phyloP scores from a whole-genome alignment of 2,113 vertebrate genomes.

The Prunella fulvescens region DNA sequence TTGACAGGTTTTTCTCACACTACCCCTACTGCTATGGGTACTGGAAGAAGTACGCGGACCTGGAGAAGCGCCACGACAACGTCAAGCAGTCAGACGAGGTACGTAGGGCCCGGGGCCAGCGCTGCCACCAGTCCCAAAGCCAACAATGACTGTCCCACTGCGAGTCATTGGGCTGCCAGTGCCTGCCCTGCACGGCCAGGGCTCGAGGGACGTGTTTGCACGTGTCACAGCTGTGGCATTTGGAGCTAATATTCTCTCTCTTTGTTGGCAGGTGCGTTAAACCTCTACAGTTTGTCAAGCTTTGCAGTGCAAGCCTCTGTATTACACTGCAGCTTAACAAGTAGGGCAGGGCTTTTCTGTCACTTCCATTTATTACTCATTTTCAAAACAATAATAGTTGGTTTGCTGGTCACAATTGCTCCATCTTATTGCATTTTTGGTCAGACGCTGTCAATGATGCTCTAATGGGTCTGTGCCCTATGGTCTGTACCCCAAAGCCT shows the following conservation, averaged over 20 bases:
- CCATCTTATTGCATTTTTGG: conserved; percentile 88
- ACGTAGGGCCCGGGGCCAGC: conserved; percentile 63
- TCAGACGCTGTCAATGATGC: conserved; percentile 88
- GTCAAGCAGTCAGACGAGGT: conserved; percentile 95
- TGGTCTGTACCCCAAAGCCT: conserved; percentile 90
- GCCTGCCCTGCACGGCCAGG: conserved; percentile 69
- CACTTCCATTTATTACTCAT: conserved; percentile 79
- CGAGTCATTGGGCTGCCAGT: conserved; percentile 72
- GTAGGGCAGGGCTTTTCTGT: conserved; percentile 85
- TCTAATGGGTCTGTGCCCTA: conserved; percentile 90
- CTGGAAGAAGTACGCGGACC: conserved; percentile 98
- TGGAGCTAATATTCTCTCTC: conserved; percentile 85
- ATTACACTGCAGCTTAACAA: conserved; percentile 88
- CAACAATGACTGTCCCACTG: conserved; percentile 62
- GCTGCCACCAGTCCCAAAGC: conserved; percentile 67
- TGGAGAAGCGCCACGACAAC: conserved; percentile 89
- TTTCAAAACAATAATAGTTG: conserved; percentile 80
- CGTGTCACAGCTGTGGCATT: conserved; percentile 79
- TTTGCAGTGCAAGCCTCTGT: conserved; percentile 86
- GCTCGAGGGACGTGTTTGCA: conserved; percentile 76
- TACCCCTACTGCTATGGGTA: conserved; percentile 99
- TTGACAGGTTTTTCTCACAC: conserved; percentile 91
- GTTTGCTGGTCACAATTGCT: conserved; percentile 85
- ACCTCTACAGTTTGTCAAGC: conserved; percentile 86
- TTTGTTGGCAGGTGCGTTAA: conserved; percentile 89